Percentiles rank a stretch among this genome's conserved stretches.
phyloP scores from a whole-genome alignment of 2,113 vertebrate genomes.

The Oostethus manadensis region DNA sequence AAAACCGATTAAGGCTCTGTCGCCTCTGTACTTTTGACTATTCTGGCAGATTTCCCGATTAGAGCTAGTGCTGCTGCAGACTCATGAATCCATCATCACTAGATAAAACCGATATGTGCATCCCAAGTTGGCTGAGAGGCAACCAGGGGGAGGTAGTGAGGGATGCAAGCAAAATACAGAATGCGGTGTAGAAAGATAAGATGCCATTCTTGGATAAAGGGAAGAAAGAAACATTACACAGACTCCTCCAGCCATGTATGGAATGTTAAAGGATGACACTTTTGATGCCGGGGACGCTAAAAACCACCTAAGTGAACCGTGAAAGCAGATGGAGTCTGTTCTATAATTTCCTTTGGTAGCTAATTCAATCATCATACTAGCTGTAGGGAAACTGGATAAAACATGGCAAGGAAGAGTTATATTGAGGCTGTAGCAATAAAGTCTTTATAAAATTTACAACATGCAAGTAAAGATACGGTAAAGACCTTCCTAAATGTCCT shows the following conservation, averaged over 20 bases:
- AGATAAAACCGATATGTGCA: conserved; percentile 60
- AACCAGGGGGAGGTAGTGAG: conserved; percentile 6
- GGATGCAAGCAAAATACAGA: conserved; percentile 23
- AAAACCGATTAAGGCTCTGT: conserved; percentile 45
- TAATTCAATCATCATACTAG: conserved; percentile 63
- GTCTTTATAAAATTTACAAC: conserved; percentile 50
- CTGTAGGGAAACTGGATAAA: conserved; percentile 56
- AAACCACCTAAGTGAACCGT: conserved; percentile 45
- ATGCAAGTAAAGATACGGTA: conserved; percentile 9
- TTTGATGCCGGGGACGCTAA: conserved; percentile 31
- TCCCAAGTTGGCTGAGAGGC: conserved; percentile 24
- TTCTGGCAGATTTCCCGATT: conserved; percentile 56
- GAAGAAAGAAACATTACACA: conserved; percentile 44
- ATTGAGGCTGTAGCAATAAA: conserved; percentile 43
- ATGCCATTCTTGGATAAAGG: conserved; percentile 51
- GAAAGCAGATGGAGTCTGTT: conserved; percentile 51
- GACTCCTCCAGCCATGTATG: conserved; percentile 30
- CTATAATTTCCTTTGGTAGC: conserved; percentile 55
- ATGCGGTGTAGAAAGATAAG: conserved; percentile 41
- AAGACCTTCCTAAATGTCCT: neutral
- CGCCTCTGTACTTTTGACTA: conserved; percentile 42
- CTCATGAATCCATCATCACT: conserved; percentile 60
- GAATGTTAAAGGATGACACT: conserved; percentile 15
- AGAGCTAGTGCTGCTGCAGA: conserved; percentile 33
- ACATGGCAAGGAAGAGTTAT: conserved; percentile 39